A percentile compares a stretch with the other conserved stretches of the same genome.
Conservation (phyloP, 2,113 vertebrate species). For the Sturnira hondurensis region DNA sequence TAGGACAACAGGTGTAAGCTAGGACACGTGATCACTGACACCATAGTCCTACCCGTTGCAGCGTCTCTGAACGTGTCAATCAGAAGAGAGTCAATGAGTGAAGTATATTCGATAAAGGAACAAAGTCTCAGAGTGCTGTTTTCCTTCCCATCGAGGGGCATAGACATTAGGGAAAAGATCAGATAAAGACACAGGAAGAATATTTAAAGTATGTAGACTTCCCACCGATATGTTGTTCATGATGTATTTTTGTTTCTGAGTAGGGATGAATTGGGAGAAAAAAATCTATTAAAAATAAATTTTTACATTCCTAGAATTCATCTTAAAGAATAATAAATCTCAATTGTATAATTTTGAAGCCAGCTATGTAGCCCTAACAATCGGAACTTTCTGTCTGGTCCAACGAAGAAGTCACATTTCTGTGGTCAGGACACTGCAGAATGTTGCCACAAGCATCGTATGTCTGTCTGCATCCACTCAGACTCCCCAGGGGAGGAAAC, state of each 20-base stretch:
- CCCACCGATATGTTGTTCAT: neutral
- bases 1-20: neutral
- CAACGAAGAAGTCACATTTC: neutral
- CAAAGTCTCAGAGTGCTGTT: neutral
- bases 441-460: neutral
- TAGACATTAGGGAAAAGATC: neutral
- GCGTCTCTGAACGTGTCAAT: neutral
- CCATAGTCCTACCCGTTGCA: neutral
- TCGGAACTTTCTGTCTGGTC: slow-evolving; percentile 20
- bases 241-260: slow-evolving; percentile 15
- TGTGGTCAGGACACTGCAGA: neutral
- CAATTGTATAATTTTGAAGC: neutral
- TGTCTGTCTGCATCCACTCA: neutral
- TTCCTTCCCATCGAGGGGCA: neutral
- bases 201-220: neutral
- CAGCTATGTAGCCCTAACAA: neutral
- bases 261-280: neutral
- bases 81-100: neutral
- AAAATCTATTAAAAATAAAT: neutral
- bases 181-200: neutral
- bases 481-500: neutral
- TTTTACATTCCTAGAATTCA: neutral
- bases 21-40: neutral
- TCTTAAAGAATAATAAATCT: slow-evolving; percentile 35
- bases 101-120: neutral